phyloP scores from a whole-genome alignment of 1,140 invertebrate species.

The Sarcophaga peregrina region DNA sequence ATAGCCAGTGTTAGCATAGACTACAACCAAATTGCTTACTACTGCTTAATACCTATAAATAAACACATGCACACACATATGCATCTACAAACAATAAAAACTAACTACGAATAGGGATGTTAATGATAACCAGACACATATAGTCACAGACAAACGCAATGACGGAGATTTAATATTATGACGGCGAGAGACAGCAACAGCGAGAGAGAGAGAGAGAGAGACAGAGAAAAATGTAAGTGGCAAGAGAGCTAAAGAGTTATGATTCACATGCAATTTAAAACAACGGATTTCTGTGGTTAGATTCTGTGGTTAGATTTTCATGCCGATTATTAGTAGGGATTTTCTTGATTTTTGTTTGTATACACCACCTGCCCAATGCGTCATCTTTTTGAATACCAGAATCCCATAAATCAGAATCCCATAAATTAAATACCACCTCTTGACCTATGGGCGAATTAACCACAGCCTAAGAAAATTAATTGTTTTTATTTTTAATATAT shows the following conservation, averaged over 20 bases:
- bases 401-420: slow-evolving; percentile 82
- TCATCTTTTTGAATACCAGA: slow-evolving; percentile 82
- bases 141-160: too few relatives aligned
- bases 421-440: slow-evolving; percentile 78
- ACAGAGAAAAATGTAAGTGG: not conserved
- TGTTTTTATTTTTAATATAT: slow-evolving; percentile 1
- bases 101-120: too few relatives aligned
- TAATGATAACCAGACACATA: too few relatives aligned
- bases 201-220: not conserved
- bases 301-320: not conserved
- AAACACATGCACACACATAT: too few relatives aligned
- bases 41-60: too few relatives aligned
- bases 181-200: not conserved
- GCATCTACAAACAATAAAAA: too few relatives aligned
- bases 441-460: slow-evolving; percentile 78
- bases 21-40: not conserved
- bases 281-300: not conserved
- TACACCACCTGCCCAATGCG: slow-evolving; percentile 79
- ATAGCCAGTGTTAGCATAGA: not conserved
- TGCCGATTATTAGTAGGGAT: not conserved
- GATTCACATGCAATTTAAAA: slow-evolving; percentile 4
- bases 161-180: too few relatives aligned
- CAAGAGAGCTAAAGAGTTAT: not conserved
- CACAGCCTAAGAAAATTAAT: slow-evolving; percentile 70
- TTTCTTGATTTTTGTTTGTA: not conserved